Base-by-base conservation (phyloP, 2,113 vertebrate genomes). In the Oryzias javanicus region DNA sequence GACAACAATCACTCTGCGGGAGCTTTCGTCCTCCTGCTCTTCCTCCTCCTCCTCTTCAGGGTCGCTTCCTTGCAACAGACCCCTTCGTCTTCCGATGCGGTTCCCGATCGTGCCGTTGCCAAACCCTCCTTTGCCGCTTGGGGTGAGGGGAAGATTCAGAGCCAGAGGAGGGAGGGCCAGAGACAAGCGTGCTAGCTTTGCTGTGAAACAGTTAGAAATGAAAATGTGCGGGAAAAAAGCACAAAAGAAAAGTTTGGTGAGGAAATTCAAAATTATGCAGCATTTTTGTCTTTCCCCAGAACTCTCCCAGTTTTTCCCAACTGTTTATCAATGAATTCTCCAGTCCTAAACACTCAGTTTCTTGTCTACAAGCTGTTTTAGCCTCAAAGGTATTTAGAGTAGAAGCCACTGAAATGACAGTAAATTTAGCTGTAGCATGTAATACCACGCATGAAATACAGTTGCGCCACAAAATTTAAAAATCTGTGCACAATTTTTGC, bases 171-270 rank as follows among this genome's bases (percentile, higher is more conserved):
- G 94, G 49, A 96, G 92, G 44, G 94, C 90, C 60, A 96, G 91
- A 17, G 94, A 95, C 63, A 96, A 91, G 44, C 94, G 93, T n/a
- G 94, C 94, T 10, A 95, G 88, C 85, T 95, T 95, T 74, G 94
- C 94, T 95, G 84, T 47, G 2, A 35, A 29, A 29, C 2, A 49
- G 8, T 5, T 10, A 48, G n/a, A 14, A 29, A 24, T 14, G 22
- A 27, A 29, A 15, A 52, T 15, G 24, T 41, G 19, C 19, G 49
- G 29, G 24, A 24, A 6, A 15, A 35, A 27, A 35, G 14, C 27
- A 44, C 42, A 44, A 44, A 44, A 14, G 14, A 44, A 44, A 4
- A 44, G 35, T 35, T 35, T 35, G 8, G 8, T 35, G 35, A 35
- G 3, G 35, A 35, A 35, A 12, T 12, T 10, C 6, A 12, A 35